Evolutionary conservation across 1,140 invertebrate genomes (phyloP).

Genomic region (Nylanderia fulva): DNA sequence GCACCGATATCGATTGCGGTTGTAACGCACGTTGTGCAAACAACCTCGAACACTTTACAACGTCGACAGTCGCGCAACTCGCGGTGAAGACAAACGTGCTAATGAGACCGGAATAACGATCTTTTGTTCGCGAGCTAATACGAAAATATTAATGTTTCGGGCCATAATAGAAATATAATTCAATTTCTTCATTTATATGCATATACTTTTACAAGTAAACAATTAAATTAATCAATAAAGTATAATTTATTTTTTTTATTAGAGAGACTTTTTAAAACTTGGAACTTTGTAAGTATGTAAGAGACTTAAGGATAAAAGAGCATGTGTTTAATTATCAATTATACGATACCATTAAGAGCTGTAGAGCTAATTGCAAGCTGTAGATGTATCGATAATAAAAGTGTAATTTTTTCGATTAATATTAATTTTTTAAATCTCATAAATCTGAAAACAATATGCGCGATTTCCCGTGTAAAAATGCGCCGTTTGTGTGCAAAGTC

Average conservation of each 20-base stretch:
- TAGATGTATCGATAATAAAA: not conserved
- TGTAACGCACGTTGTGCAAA: not conserved
- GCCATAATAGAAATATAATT: not conserved
- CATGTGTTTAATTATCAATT: not conserved
- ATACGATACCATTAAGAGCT: not conserved
- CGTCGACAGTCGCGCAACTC: slow-evolving; percentile 12
- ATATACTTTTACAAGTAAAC: not conserved
- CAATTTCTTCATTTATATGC: not conserved
- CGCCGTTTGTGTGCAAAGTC: slow-evolving; percentile 50
- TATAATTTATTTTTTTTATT: not conserved
- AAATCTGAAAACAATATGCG: slow-evolving; percentile 10
- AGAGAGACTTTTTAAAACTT: not conserved
- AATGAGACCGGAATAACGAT: slow-evolving; percentile 19
- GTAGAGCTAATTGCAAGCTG: not conserved
- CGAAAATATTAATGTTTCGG: slow-evolving; percentile 4
- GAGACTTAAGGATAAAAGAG: not conserved
- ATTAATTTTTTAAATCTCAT: not conserved
- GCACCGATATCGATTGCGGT: not conserved
- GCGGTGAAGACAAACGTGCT: not conserved
- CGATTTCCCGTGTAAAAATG: slow-evolving; percentile 41
- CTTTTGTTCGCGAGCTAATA: slow-evolving; percentile 21
- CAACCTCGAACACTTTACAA: not conserved
- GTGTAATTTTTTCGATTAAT: not conserved
- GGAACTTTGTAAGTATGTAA: too few species aligned
- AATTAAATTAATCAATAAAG: not conserved